Conservation (phyloP, 2,888 invertebrate species). For the Drosophila formosana region DNA sequence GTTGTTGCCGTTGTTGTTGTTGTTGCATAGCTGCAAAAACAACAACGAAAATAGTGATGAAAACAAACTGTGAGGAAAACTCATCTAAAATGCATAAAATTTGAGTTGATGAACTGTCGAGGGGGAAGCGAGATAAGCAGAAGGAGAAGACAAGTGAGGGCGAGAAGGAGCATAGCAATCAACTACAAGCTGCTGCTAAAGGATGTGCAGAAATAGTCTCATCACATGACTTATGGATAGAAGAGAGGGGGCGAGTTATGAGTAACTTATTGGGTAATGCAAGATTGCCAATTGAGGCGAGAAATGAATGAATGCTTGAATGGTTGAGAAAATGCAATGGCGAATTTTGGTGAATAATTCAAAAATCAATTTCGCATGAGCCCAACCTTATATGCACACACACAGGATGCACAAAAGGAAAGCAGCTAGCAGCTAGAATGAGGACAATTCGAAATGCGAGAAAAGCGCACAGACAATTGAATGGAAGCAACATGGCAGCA, state of each 20-base stretch:
- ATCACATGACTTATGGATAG: slow-evolving; percentile 63
- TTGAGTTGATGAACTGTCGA: slow-evolving; percentile 82
- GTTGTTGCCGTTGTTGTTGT: slow-evolving; percentile 11
- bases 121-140: slow-evolving; percentile 5
- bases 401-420: slow-evolving; percentile 1
- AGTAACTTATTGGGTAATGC: slow-evolving; percentile 64
- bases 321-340: slow-evolving; percentile 27
- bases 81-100: slow-evolving; percentile 83
- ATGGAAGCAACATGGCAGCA: slow-evolving; percentile 69
- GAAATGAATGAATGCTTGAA: slow-evolving; percentile 6
- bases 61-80: slow-evolving; percentile 79
- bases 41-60: slow-evolving; percentile 49
- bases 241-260: slow-evolving; percentile 33
- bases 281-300: slow-evolving; percentile 60
- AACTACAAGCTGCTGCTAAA: slow-evolving; percentile 63
- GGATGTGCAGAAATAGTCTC: slow-evolving; percentile 32
- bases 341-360: slow-evolving; percentile 70
- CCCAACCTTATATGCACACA: slow-evolving; percentile 23
- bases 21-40: slow-evolving; percentile 33
- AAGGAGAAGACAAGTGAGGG: slow-evolving; percentile 2
- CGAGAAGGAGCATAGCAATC: slow-evolving; percentile 50
- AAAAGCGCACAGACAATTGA: slow-evolving; percentile 47
- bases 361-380: slow-evolving; percentile 72
- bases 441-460: slow-evolving; percentile 31
- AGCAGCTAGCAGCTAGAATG: slow-evolving; percentile 13